phyloP scores from a whole-genome alignment of 2,113 vertebrate genomes.

The Oncorhynchus keta region DNA sequence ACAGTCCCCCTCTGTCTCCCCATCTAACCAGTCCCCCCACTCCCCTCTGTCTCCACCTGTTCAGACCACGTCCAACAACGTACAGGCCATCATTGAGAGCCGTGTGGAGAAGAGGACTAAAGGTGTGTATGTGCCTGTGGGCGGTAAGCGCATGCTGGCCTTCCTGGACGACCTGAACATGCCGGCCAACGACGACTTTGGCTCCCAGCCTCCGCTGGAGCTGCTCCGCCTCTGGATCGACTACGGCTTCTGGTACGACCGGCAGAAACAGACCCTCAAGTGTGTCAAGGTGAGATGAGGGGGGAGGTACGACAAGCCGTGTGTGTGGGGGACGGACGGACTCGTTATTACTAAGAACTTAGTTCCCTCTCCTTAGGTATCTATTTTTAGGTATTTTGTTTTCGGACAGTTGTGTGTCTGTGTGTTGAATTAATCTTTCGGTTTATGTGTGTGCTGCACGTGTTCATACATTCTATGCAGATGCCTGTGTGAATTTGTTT shows the following conservation, averaged over 20 bases:
- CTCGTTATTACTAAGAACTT: background rate
- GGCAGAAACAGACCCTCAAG: slow-evolving; percentile 78
- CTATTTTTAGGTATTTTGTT: background rate
- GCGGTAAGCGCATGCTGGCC: slow-evolving; percentile 82
- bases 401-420: background rate
- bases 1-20: slow-evolving; percentile 40
- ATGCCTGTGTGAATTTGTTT: no score
- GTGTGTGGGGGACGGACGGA: no score
- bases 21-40: slow-evolving; percentile 49
- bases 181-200: slow-evolving; percentile 83
- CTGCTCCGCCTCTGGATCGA: slow-evolving; percentile 86
- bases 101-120: slow-evolving; percentile 85
- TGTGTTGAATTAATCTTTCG: background rate
- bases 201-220: slow-evolving; percentile 87
- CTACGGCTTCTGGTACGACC: slow-evolving; percentile 90
- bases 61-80: slow-evolving; percentile 84
- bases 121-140: slow-evolving; percentile 78
- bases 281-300: slow-evolving; percentile 79
- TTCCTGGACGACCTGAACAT: slow-evolving; percentile 90
- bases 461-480: no score
- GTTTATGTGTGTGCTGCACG: background rate
- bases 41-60: slow-evolving; percentile 40
- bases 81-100: slow-evolving; percentile 85
- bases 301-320: background rate
- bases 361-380: background rate